Conservation (phyloP, 2,113 vertebrate genomes). For the Helogale parvula region DNA sequence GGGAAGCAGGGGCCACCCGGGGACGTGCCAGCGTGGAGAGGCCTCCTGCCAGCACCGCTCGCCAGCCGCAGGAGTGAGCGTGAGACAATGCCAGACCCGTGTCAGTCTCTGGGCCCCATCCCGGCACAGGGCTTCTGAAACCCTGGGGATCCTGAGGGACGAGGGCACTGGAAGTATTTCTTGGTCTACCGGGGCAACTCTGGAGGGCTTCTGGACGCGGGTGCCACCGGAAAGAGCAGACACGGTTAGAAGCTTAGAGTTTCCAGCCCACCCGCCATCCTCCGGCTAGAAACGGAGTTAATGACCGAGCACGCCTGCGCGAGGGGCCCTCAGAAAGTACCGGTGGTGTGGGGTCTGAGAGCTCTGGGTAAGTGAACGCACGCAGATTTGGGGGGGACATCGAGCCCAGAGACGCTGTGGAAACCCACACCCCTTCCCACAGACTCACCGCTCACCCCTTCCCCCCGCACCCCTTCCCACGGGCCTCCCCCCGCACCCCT, state of each 20-base stretch:
- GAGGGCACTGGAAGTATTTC: neutral
- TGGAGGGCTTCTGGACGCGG: neutral
- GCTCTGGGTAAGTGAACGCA: neutral
- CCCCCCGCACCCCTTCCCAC: neutral
- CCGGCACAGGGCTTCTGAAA: neutral
- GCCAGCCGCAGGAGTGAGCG: rapidly evolving
- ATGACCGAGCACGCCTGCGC: rapidly evolving
- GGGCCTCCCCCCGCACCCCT: too few relatives aligned
- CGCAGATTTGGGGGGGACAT: rapidly evolving
- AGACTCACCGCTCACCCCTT: too few relatives aligned
- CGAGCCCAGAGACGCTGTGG: neutral
- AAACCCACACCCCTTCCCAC: too few relatives aligned
- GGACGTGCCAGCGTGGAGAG: rapidly evolving
- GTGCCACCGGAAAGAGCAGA: neutral
- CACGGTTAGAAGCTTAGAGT: neutral
- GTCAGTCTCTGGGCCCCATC: too few relatives aligned
- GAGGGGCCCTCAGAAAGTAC: neutral
- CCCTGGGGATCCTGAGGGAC: neutral
- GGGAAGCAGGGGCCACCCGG: neutral
- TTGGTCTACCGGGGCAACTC: neutral
- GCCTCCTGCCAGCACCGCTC: rapidly evolving
- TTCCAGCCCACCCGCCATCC: neutral
- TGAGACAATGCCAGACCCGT: too few relatives aligned
- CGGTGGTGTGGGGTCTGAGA: neutral
- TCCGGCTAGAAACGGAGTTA: neutral